phyloP scores from a whole-genome alignment of 92 coral and sea anemone genomes.

The Epizoanthus rinbou region DNA sequence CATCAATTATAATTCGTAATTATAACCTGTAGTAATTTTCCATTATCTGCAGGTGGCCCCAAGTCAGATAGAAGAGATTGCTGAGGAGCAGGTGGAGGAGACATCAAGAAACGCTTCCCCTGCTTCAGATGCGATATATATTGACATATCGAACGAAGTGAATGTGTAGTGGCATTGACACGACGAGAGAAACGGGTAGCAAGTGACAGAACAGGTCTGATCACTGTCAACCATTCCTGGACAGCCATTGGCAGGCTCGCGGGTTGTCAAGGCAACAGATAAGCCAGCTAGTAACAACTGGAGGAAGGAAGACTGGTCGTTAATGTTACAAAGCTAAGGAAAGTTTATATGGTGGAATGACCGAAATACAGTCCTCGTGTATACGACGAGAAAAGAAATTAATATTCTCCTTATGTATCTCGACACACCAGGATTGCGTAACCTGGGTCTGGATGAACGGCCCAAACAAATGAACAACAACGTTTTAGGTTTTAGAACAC shows the following conservation, averaged over 20 bases:
- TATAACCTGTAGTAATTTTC: background rate
- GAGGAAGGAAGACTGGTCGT: too few species aligned
- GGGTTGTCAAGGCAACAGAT: too few species aligned
- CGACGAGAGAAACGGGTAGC: too few species aligned
- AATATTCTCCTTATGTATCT: too few species aligned
- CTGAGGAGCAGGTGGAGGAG: background rate
- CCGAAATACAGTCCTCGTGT: too few species aligned
- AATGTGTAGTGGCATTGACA: background rate
- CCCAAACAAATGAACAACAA: background rate
- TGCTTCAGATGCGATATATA: background rate
- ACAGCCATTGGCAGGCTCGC: too few species aligned
- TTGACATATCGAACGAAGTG: constrained; percentile 19
- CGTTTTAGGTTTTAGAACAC: background rate
- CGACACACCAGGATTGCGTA: background rate
- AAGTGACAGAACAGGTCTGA: background rate
- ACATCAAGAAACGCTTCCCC: background rate
- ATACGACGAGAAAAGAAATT: too few species aligned
- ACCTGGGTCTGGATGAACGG: background rate
- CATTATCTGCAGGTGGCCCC: background rate
- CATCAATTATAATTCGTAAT: background rate
- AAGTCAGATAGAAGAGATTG: background rate
- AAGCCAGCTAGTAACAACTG: too few species aligned
- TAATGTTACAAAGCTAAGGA: too few species aligned
- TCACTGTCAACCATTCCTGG: too few species aligned
- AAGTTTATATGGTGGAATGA: too few species aligned